Percentiles rank a stretch among this genome's conserved stretches.
Conservation (phyloP, 1,140 invertebrate genomes). For the Nasonia longicornis region DNA sequence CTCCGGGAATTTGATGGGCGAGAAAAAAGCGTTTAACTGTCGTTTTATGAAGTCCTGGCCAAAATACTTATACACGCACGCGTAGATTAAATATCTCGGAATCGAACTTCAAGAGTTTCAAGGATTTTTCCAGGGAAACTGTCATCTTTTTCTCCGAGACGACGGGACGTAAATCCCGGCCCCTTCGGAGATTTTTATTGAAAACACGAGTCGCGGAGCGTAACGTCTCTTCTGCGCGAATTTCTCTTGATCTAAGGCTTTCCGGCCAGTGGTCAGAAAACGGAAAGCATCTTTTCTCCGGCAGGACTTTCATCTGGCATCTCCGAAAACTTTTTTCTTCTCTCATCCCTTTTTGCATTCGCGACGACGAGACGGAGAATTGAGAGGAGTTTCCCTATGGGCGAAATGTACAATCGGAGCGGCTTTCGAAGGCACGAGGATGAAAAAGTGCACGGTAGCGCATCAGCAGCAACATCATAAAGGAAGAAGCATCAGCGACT, state of each 20-base stretch:
- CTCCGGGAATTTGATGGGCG: neutral
- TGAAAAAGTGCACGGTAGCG: conserved; percentile 11
- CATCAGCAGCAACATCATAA: conserved; percentile 13
- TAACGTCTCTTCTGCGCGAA: neutral
- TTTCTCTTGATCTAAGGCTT: neutral
- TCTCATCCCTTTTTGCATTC: neutral
- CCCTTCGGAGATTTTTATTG: neutral
- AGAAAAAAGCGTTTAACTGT: neutral
- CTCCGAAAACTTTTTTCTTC: neutral
- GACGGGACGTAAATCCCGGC: no score
- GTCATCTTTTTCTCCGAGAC: neutral
- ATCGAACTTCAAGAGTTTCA: neutral
- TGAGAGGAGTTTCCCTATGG: neutral
- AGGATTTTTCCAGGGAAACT: neutral
- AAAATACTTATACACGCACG: no score
- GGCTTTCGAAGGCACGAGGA: conserved; percentile 40
- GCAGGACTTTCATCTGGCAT: neutral
- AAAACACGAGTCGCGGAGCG: neutral
- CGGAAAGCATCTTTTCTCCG: neutral
- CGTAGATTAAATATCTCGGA: neutral
- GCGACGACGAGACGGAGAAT: neutral
- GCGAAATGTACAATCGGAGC: conserved; percentile 57
- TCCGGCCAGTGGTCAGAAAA: neutral
- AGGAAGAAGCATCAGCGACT: conserved; percentile 50
- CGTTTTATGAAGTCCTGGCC: no score